phyloP scores from a whole-genome alignment of 2,797 vertebrate species.

The Cirrhinus molitorella region DNA sequence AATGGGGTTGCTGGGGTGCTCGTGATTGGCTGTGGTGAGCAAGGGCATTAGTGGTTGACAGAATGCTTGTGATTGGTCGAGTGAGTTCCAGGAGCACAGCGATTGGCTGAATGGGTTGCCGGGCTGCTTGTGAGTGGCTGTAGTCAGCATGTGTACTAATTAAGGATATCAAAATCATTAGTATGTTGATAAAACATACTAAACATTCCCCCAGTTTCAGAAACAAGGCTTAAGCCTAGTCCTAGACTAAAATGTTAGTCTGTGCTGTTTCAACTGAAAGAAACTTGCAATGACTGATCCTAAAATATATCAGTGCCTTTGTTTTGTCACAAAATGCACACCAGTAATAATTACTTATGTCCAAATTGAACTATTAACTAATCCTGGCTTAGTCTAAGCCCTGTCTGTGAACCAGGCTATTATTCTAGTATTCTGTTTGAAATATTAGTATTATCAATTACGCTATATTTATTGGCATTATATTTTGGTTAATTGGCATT shows the following conservation, averaged over 20 bases:
- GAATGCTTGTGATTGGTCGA: not conserved
- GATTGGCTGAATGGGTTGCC: not conserved
- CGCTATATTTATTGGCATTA: not conserved
- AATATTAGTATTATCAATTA: not conserved
- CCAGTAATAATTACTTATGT: too few species aligned
- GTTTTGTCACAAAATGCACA: too few species aligned
- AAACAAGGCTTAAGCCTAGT: too few species aligned
- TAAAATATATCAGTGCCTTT: too few species aligned
- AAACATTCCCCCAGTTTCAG: too few species aligned
- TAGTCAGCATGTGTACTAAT: not conserved
- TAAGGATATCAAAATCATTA: not conserved
- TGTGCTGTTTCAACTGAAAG: too few species aligned
- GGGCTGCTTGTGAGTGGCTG: not conserved
- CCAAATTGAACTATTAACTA: too few species aligned
- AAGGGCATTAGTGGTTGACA: not conserved
- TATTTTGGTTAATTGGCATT: not conserved
- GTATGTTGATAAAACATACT: not conserved
- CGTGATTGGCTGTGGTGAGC: not conserved
- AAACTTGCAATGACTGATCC: too few species aligned
- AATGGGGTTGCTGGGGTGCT: not conserved
- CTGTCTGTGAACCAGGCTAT: too few species aligned
- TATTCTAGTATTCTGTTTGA: too few species aligned
- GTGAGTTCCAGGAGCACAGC: not conserved
- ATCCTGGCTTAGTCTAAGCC: too few species aligned
- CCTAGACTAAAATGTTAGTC: too few species aligned